phyloP scores from a whole-genome alignment of 2,797 vertebrate genomes.

The Salarias fasciatus region DNA sequence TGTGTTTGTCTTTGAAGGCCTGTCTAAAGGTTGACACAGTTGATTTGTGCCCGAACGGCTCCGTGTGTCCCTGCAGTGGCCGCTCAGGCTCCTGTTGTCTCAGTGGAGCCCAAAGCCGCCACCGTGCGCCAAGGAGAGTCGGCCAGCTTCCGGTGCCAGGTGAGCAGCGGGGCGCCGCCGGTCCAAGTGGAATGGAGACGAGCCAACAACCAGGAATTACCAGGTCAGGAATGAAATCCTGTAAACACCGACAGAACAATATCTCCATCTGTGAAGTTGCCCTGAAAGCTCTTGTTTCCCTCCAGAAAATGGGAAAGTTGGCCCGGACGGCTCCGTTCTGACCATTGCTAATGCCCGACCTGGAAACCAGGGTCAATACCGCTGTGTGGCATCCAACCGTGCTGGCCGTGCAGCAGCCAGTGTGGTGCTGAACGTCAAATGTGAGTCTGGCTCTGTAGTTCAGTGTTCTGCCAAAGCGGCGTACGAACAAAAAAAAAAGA shows the following conservation, averaged over 20 bases:
- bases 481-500: not conserved
- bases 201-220: constrained; percentile 82
- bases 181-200: constrained; percentile 87
- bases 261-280: not conserved
- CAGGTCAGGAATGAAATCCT: constrained; percentile 75
- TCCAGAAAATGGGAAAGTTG: constrained; percentile 88
- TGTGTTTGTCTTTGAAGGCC: constrained; percentile 44
- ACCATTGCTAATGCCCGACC: constrained; percentile 77
- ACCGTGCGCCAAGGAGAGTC: constrained; percentile 86
- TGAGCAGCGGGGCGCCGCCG: constrained; percentile 77
- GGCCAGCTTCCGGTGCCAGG: constrained; percentile 86
- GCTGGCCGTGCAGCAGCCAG: constrained; percentile 80
- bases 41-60: constrained; percentile 13
- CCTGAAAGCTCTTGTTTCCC: constrained; percentile 1
- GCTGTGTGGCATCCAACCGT: constrained; percentile 85
- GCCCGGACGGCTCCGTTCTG: constrained; percentile 86
- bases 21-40: constrained; percentile 59
- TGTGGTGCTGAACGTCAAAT: constrained; percentile 84
- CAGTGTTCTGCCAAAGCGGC: not conserved
- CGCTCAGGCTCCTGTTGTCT: constrained; percentile 86
- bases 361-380: constrained; percentile 90
- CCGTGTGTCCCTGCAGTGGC: constrained; percentile 56
- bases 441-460: constrained; percentile 80
- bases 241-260: not conserved
- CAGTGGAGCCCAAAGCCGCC: constrained; percentile 84